Evolutionary conservation across 2,888 invertebrate genomes (phyloP).

Genomic region (Perizoma flavofasciatum): DNA sequence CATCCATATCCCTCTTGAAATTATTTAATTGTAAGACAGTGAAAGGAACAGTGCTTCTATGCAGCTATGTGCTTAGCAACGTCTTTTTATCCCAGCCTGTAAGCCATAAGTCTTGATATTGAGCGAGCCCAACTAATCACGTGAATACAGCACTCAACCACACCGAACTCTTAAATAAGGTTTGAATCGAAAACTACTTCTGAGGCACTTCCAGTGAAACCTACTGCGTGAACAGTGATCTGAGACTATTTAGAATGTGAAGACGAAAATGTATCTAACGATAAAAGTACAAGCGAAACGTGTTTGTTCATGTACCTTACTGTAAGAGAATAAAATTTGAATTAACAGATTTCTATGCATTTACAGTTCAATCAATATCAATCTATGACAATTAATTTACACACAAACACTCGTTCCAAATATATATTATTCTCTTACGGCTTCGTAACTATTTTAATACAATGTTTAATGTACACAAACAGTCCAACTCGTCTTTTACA

Average conservation of each 20-base stretch:
- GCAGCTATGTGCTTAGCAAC: constrained; percentile 16
- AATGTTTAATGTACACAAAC: constrained; percentile 77
- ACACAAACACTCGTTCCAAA: constrained; percentile 79
- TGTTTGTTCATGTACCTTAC: constrained; percentile 70
- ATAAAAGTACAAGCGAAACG: constrained; percentile 67
- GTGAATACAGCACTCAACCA: constrained; percentile 73
- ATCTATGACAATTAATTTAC: constrained; percentile 73
- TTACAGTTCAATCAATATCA: constrained; percentile 74
- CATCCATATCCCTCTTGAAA: neutral
- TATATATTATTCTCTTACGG: constrained; percentile 79
- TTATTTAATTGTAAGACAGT: neutral
- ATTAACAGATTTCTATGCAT: constrained; percentile 66
- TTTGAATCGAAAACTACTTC: constrained; percentile 41
- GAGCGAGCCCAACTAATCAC: constrained; percentile 80
- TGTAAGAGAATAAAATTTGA: constrained; percentile 62
- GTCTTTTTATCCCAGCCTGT: constrained; percentile 40
- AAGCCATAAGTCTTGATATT: constrained; percentile 81
- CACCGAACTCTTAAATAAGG: constrained; percentile 53
- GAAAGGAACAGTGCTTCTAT: neutral
- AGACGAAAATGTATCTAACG: constrained; percentile 40
- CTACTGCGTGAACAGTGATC: constrained; percentile 51
- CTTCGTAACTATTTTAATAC: constrained; percentile 75
- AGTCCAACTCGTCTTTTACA: constrained; percentile 73
- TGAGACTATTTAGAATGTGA: constrained; percentile 45
- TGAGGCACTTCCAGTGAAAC: constrained; percentile 59